phyloP scores from a whole-genome alignment of 2,113 vertebrate species.

The Deroptyus accipitrinus region DNA sequence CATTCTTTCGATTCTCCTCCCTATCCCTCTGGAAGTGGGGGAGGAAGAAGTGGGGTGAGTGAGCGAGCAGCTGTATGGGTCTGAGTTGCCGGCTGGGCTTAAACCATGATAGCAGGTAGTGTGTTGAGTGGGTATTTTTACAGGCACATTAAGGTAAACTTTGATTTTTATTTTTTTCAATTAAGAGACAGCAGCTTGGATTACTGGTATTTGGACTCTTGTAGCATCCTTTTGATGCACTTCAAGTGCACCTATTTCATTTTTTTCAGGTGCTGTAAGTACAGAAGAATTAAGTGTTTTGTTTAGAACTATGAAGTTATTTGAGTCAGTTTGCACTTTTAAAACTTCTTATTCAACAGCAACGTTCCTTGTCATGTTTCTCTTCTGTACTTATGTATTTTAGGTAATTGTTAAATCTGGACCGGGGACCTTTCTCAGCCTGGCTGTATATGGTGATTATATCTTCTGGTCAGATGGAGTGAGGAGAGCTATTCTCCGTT shows the following conservation, averaged over 20 bases:
- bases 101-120: background rate
- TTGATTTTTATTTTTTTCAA: background rate
- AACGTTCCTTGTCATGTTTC: background rate
- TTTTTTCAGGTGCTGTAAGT: background rate
- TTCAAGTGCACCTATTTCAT: background rate
- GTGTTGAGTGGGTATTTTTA: background rate
- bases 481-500: constrained; percentile 89
- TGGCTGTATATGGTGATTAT: constrained; percentile 92
- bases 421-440: constrained; percentile 92
- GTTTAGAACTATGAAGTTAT: background rate
- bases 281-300: background rate
- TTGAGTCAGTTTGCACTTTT: background rate
- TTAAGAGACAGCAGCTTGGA: background rate
- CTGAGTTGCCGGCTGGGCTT: background rate
- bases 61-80: background rate
- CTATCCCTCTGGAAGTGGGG: background rate
- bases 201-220: background rate
- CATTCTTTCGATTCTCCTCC: background rate
- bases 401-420: constrained; percentile 94
- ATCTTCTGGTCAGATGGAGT: constrained; percentile 98
- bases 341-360: background rate
- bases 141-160: background rate
- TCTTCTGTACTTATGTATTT: background rate
- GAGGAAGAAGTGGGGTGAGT: background rate
- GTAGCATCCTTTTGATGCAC: background rate